Percentiles rank a stretch among this genome's conserved stretches.
Conservation (phyloP, 2,113 vertebrate genomes). For the Chaetura pelagica region DNA sequence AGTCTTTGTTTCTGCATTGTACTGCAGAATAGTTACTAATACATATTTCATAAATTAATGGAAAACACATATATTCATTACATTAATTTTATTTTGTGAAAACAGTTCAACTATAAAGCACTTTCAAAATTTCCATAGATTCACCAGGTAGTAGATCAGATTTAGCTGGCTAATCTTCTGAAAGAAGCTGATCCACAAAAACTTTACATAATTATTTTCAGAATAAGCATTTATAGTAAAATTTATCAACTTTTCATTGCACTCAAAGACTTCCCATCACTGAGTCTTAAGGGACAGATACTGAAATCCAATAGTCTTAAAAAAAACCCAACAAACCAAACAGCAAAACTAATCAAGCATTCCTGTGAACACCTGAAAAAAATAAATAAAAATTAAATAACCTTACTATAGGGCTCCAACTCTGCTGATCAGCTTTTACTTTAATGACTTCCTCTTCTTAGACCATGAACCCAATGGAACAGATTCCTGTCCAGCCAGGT, state of each 20-base stretch:
- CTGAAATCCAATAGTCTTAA: background rate
- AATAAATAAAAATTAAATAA: background rate
- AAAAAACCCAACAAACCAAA: background rate
- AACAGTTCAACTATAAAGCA: constrained; percentile 59
- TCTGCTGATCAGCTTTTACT: background rate
- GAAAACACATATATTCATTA: constrained; percentile 30
- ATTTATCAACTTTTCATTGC: background rate
- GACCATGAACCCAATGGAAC: background rate
- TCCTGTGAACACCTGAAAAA: background rate
- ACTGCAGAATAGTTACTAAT: constrained; percentile 55
- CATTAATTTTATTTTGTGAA: constrained; percentile 58
- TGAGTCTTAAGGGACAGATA: background rate
- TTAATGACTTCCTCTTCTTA: background rate
- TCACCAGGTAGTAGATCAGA: constrained; percentile 31
- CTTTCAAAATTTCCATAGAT: constrained; percentile 57
- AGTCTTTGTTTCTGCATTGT: constrained; percentile 54
- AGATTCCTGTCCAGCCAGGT: background rate
- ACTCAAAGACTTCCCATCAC: background rate
- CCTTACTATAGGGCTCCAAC: background rate
- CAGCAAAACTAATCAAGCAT: background rate
- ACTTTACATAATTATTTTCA: constrained; percentile 62
- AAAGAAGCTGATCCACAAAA: constrained; percentile 59
- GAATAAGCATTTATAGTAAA: constrained; percentile 44
- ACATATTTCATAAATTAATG: background rate
- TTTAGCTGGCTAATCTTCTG: constrained; percentile 59